These are phyloP conservation scores for Caenorhabditis sp. DNA, from an alignment of 2,888 invertebrate genomes.

Conservation along the genomic window DNA sequence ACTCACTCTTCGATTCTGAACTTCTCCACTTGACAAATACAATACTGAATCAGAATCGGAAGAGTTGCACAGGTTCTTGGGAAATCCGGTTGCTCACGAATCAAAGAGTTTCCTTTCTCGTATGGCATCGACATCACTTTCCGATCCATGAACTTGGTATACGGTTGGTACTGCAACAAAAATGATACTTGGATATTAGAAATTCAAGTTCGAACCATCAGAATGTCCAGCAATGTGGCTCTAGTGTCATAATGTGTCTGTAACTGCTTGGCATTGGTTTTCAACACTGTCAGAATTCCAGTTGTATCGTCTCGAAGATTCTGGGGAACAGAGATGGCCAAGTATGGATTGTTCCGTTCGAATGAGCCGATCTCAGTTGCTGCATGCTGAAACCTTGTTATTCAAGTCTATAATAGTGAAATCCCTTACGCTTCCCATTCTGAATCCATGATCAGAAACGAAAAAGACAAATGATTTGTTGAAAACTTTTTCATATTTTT, in stretches of 20 bases:
- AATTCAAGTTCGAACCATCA: slow-evolving; percentile 21
- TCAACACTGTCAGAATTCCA: slow-evolving; percentile 41
- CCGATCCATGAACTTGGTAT: slow-evolving; percentile 5
- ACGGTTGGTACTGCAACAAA: slow-evolving; percentile 26
- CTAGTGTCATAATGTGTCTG: slow-evolving; percentile 68
- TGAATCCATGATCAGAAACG: slow-evolving; percentile 71
- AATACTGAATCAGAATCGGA: slow-evolving; percentile 22
- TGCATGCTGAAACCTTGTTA: background rate
- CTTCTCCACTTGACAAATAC: slow-evolving; percentile 41
- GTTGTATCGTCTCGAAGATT: slow-evolving; percentile 23
- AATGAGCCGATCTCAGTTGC: slow-evolving; percentile 56
- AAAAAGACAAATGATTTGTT: slow-evolving; percentile 68
- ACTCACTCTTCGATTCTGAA: background rate
- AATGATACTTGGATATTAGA: background rate
- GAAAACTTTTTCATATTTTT: slow-evolving; percentile 43
- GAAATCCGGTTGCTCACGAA: slow-evolving; percentile 12
- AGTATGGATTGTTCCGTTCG: slow-evolving; percentile 69
- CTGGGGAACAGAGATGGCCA: slow-evolving; percentile 65
- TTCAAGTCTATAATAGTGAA: too few relatives aligned
- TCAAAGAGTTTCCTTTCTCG: slow-evolving; percentile 29
- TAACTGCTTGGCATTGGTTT: slow-evolving; percentile 57
- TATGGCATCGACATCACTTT: background rate
- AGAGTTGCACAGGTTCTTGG: slow-evolving; percentile 29
- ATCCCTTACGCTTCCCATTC: slow-evolving; percentile 12
- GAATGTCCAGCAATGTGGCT: slow-evolving; percentile 67